Percentiles rank a stretch among this genome's conserved stretches.
phyloP scores from a whole-genome alignment of 2,113 vertebrate species.

The Dromaius novaehollandiae region DNA sequence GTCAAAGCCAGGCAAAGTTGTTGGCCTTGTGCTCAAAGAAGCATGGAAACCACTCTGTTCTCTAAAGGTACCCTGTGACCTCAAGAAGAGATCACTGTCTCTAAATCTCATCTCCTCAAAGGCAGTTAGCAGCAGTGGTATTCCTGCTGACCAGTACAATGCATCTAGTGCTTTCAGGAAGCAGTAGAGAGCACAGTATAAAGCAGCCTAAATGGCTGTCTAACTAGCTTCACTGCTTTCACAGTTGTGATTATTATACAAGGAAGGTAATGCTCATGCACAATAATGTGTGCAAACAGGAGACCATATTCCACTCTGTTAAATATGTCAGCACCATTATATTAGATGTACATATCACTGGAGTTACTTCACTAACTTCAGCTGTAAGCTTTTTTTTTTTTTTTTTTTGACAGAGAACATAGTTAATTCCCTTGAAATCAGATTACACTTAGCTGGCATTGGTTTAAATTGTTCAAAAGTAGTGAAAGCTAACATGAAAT shows the following conservation, averaged over 20 bases:
- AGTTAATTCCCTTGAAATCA: background rate
- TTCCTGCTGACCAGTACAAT: background rate
- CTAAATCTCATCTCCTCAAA: background rate
- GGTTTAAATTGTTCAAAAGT: background rate
- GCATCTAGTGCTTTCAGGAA: background rate
- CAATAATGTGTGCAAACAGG: background rate
- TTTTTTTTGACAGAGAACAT: background rate
- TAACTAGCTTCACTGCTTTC: background rate
- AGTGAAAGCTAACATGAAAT: background rate
- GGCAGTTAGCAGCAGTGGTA: accelerated
- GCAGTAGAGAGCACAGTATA: background rate
- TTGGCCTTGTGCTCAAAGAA: background rate
- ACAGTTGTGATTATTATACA: background rate
- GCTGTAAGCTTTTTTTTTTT: background rate
- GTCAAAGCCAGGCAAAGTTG: background rate
- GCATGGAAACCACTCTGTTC: background rate
- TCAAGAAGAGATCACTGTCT: accelerated
- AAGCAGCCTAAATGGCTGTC: background rate
- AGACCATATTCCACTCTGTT: background rate
- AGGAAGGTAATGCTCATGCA: background rate
- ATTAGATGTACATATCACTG: background rate
- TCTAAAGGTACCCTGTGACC: background rate
- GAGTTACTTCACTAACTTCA: background rate
- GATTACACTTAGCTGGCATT: background rate
- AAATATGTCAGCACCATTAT: background rate